Conservation (phyloP, 2,113 vertebrate species). For the Perccottus glenii region DNA sequence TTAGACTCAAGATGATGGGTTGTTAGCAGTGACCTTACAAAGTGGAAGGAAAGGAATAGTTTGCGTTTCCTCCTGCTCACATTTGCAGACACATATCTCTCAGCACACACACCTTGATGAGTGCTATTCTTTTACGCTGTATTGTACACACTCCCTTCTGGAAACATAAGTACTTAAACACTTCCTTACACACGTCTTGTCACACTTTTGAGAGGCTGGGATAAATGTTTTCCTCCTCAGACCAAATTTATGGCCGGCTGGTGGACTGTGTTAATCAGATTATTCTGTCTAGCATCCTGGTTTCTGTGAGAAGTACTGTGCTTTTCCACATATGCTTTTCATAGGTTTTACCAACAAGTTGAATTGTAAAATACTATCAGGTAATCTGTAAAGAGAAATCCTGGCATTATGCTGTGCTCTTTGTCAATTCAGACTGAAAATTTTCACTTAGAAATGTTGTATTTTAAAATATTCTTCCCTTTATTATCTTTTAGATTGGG, state of each 20-base stretch:
- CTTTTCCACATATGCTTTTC: constrained; percentile 9
- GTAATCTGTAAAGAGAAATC: constrained; percentile 21
- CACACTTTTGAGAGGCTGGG: constrained; percentile 53
- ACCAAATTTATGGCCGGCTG: constrained; percentile 49
- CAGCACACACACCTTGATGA: constrained; percentile 22
- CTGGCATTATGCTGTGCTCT: too few relatives aligned
- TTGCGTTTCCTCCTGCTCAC: constrained; percentile 44
- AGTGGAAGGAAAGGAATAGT: constrained; percentile 56
- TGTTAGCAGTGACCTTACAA: constrained; percentile 67
- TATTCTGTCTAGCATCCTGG: constrained; percentile 49
- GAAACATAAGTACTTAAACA: constrained; percentile 43
- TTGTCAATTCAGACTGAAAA: too few relatives aligned
- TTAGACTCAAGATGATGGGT: constrained; percentile 51
- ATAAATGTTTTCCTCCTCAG: constrained; percentile 54
- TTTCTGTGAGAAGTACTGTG: constrained; percentile 39
- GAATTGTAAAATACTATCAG: constrained; percentile 4
- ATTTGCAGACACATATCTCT: constrained; percentile 13
- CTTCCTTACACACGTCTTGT: constrained; percentile 38
- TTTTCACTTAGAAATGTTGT: too few relatives aligned
- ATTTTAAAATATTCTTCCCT: background rate
- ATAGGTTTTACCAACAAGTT: background rate
- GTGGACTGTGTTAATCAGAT: constrained; percentile 66
- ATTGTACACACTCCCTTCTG: constrained; percentile 48
- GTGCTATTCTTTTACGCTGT: constrained; percentile 1
- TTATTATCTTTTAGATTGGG: constrained; percentile 67